Percentiles rank a stretch among this genome's conserved stretches.
These are phyloP conservation scores for Orthosia incerta DNA, from an alignment of 2,888 invertebrate genomes.

Conservation along the genomic window DNA sequence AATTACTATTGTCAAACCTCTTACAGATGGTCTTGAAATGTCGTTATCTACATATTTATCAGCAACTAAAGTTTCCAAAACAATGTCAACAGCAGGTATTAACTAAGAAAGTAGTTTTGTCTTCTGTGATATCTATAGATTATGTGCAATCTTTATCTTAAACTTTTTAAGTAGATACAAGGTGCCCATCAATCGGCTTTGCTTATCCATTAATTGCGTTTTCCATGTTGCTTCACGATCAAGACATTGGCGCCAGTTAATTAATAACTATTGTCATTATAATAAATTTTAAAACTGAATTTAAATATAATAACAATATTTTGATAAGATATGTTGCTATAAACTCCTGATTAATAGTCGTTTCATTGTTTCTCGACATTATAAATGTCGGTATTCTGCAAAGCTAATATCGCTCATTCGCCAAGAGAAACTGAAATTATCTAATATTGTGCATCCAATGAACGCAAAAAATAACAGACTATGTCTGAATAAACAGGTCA, in stretches of 20 bases:
- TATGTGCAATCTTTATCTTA: not conserved
- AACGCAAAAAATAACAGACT: not conserved
- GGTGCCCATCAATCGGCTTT: not conserved
- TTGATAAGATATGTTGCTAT: not conserved
- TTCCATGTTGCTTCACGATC: no score
- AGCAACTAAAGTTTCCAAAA: conserved; percentile 31
- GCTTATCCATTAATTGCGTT: no score
- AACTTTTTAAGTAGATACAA: not conserved
- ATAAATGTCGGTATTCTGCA: not conserved
- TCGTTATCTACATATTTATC: conserved; percentile 43
- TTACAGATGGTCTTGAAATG: conserved; percentile 11
- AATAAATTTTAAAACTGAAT: not conserved
- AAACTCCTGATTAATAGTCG: not conserved
- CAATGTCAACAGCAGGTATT: conserved; percentile 5
- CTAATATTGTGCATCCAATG: not conserved
- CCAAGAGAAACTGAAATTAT: not conserved
- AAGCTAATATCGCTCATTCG: not conserved
- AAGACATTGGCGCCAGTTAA: not conserved
- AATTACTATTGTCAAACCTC: conserved; percentile 16
- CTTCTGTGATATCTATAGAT: not conserved
- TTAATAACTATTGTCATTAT: not conserved
- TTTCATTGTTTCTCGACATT: not conserved
- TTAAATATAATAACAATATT: not conserved
- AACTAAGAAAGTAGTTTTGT: not conserved
- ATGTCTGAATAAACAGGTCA: not conserved